Evolutionary conservation across 2,888 invertebrate genomes (phyloP), one percentile per base, ranked within the genome.

Genomic region (Xylota sylvarum): DNA sequence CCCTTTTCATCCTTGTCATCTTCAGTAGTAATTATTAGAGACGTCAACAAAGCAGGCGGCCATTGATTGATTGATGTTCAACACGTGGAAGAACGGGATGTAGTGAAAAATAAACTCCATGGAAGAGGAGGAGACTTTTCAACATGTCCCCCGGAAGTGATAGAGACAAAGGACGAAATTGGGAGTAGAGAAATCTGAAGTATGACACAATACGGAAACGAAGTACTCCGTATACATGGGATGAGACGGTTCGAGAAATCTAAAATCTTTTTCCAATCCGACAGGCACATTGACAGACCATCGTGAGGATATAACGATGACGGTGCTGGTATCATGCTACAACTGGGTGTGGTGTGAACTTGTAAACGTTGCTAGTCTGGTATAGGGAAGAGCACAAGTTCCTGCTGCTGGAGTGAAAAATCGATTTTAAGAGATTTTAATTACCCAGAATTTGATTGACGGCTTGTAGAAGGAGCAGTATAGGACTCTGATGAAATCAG

Each of bases 41-140:
- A 78, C 67, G 73, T 86, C 81, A 77, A 73, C 82, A 60, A 58
- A 69, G 35, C 67, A 27, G 62, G 55, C 62, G 60, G 46, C 72
- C 82, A 81, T 69, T 86, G 86, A 86, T 82, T 86, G 86, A 86
- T 86, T 77, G 78, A 82, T 78, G 69, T 69, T 86, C 82, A 86
- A 82, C 86, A 86, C 82, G 77, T 73, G 58, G 46, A 50, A 52
- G 32, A 23, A 60, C 6, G 43, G 4, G 2, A 1, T 52, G 2
- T 19, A 37, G 30, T 40, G 40, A 9, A 52, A 27, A 40, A n/a
- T 48, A 0, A 17, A 60, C 40, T 32, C 43, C 48, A 37, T 17
- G 14, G 14, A 48, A n/a, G n/a, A n/a, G n/a, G n/a, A n/a, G n/a
- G n/a, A n/a, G n/a, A n/a, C n/a, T n/a, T n/a, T n/a, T n/a, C n/a